These are phyloP conservation scores for Pygmarrhopalites habei DNA, from an alignment of 1,140 invertebrate genomes.

Conservation along the genomic window DNA sequence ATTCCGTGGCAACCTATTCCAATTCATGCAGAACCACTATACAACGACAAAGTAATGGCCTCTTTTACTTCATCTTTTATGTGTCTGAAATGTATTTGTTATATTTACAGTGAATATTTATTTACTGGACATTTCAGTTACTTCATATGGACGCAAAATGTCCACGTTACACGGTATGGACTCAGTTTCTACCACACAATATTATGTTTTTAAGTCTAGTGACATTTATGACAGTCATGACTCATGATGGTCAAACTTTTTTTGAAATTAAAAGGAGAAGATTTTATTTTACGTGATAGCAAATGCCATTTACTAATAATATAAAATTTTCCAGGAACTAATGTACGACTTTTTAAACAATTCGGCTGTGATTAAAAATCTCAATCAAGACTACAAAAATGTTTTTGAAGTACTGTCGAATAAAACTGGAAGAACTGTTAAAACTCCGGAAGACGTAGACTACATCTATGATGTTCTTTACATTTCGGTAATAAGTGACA, in stretches of 20 bases:
- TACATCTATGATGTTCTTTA: slow-evolving; percentile 64
- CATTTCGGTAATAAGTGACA: slow-evolving; percentile 51
- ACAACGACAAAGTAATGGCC: slow-evolving; percentile 58
- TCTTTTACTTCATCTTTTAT: not conserved
- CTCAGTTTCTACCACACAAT: too few relatives aligned
- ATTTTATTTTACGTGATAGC: too few relatives aligned
- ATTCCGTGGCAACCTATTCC: slow-evolving; percentile 82
- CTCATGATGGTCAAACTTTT: too few relatives aligned
- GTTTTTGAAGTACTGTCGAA: slow-evolving; percentile 58
- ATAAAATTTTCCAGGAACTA: too few relatives aligned
- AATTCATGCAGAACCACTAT: slow-evolving; percentile 62
- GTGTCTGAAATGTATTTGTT: not conserved
- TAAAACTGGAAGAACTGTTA: slow-evolving; percentile 59
- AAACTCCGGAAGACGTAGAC: slow-evolving; percentile 59
- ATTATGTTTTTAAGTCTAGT: too few relatives aligned
- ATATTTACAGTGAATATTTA: not conserved
- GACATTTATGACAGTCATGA: too few relatives aligned
- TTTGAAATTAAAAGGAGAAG: too few relatives aligned
- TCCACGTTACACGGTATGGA: slow-evolving; percentile 54
- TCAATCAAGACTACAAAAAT: slow-evolving; percentile 49
- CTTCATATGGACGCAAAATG: slow-evolving; percentile 58
- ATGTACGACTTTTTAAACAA: slow-evolving; percentile 40
- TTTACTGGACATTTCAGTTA: slow-evolving; percentile 44
- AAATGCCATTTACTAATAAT: too few relatives aligned
- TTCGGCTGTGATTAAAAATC: slow-evolving; percentile 49